Base-by-base conservation (phyloP, 2,888 invertebrate species). In the Yponomeuta cagnagella region DNA sequence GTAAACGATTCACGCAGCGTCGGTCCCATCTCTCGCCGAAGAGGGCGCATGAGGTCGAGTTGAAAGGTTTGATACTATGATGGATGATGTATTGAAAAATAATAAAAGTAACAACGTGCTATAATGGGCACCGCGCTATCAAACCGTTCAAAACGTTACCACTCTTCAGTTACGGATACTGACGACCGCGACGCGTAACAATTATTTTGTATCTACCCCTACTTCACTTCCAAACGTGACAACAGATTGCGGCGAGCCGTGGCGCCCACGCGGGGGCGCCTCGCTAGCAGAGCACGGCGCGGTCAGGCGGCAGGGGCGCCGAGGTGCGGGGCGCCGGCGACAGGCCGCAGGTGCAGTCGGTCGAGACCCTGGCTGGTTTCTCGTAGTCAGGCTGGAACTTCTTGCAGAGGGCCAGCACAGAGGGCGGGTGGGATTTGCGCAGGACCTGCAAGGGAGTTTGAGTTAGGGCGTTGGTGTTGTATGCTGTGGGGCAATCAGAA, bases 381-480 rank as follows among this genome's bases (percentile, higher is more conserved):
- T 89, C 89, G 85, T 91, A 88, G 84, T 90, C 91, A 71, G 90
- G 87, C 83, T 92, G 92, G 86, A 92, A 93, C 84, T 92, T 91
- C 86, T 92, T 92, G 87, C 92, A 93, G 70, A 92, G 87, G 78
- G 90, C 91, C 70, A 91, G 85, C 78, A 93, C 92, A 3, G 92
- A 92, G 12, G 94, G 90, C 79, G 93, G 91, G 80, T 93, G 93
- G 58, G 94, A 93, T 79, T 94, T 94, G 80, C 94, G 93, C 73
- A 94, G 93, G 74, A 92, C 91, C 91, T 91, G 85, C 73, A 64
- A 43, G 37, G 10, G 31, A 10, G 9, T 5, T 43, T 43, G 5
- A 43, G 43, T 43, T 43, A 43, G 43, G 5, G 2, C 43, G 43
- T 43, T 43, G 9, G 43, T 43, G 43, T 1, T 1, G 43, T 43